Evolutionary conservation across 2,888 invertebrate species (phyloP).

Genomic region (Adelognathus sp.): DNA sequence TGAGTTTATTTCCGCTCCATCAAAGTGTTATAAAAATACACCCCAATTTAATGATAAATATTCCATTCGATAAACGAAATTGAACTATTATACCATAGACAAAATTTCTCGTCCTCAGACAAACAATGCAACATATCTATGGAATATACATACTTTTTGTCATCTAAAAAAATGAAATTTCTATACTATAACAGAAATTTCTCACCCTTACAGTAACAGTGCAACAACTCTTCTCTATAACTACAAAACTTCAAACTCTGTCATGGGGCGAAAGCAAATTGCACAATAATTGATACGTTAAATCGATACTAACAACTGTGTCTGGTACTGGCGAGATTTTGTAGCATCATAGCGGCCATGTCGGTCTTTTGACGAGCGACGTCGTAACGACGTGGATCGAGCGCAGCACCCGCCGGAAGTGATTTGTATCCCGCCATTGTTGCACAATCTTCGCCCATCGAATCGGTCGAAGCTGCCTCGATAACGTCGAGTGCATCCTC

Average conservation of each 20-base stretch:
- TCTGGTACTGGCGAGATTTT: conserved; percentile 87
- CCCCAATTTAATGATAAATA: not conserved
- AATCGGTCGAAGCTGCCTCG: conserved; percentile 82
- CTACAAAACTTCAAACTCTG: not conserved
- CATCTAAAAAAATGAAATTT: not conserved
- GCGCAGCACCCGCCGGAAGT: conserved; percentile 87
- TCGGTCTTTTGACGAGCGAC: conserved; percentile 90
- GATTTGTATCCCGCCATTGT: conserved; percentile 77
- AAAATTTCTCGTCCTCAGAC: not conserved
- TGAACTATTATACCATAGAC: not conserved
- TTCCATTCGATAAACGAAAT: not conserved
- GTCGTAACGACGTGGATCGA: conserved; percentile 88
- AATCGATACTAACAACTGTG: conserved; percentile 78
- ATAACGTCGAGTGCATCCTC: conserved; percentile 88
- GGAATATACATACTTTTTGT: too few species aligned
- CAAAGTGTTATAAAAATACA: too few species aligned
- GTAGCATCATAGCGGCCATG: conserved; percentile 88
- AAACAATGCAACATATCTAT: not conserved
- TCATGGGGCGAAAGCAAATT: not conserved
- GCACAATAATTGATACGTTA: not conserved
- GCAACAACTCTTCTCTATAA: not conserved
- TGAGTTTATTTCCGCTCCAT: too few species aligned
- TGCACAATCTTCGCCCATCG: conserved; percentile 71
- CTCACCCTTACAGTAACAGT: not conserved
- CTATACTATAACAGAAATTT: not conserved